Evolutionary conservation across 1,140 invertebrate species (phyloP).

Genomic region (Caenorhabditis remanei): DNA sequence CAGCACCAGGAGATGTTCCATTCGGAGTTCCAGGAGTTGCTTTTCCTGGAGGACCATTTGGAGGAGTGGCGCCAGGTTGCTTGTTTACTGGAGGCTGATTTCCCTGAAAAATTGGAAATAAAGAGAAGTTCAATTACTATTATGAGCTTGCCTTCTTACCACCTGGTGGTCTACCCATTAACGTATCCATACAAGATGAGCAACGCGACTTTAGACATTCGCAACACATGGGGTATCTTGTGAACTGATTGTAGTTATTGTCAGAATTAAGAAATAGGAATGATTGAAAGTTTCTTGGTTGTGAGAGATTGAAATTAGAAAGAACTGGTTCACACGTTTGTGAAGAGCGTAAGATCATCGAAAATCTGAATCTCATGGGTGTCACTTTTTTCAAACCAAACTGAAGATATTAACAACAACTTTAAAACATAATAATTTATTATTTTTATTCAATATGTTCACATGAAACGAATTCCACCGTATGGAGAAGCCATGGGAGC

Average conservation of each 20-base stretch:
- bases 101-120: background rate
- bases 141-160: background rate
- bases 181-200: background rate
- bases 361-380: too few relatives aligned
- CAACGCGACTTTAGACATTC: background rate
- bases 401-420: too few relatives aligned
- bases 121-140: background rate
- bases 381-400: too few relatives aligned
- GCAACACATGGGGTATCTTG: slow-evolving; percentile 1
- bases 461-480: background rate
- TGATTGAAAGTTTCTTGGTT: background rate
- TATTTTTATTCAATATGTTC: too few relatives aligned
- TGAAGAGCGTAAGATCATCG: too few relatives aligned
- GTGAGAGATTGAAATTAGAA: background rate
- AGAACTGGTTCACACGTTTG: background rate
- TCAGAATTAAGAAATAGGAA: background rate
- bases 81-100: background rate
- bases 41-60: background rate
- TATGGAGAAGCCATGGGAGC: background rate
- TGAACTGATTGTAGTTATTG: background rate
- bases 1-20: too few relatives aligned
- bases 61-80: background rate
- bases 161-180: background rate
- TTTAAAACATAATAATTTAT: too few relatives aligned
- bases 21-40: too few relatives aligned